These are phyloP conservation scores for Capreolus pygargus DNA, from an alignment of 2,113 vertebrate species.

Conservation along the genomic window DNA sequence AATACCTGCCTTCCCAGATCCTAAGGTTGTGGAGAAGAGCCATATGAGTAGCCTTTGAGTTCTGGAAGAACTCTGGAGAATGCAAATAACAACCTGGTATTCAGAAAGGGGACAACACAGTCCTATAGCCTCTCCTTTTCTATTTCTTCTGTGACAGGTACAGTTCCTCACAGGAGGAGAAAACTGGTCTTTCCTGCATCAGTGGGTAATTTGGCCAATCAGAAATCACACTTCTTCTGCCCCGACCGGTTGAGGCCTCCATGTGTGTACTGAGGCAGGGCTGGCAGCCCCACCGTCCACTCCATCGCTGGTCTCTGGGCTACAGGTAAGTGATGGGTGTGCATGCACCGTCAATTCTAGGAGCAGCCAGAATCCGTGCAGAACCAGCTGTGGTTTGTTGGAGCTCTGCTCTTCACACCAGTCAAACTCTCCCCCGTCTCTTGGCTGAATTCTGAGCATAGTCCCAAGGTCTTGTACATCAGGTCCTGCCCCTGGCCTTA, in stretches of 20 bases:
- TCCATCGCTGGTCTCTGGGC: neutral
- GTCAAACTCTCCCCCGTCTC: neutral
- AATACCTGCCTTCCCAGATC: neutral
- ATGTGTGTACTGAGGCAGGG: neutral
- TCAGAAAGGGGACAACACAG: neutral
- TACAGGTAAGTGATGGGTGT: neutral
- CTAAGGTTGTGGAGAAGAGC: neutral
- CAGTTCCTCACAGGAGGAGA: neutral
- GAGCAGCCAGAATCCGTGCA: neutral
- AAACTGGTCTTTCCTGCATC: neutral
- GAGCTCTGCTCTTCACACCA: neutral
- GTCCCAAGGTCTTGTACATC: neutral
- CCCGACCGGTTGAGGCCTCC: accelerated
- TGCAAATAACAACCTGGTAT: neutral
- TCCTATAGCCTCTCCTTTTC: neutral
- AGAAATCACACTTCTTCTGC: neutral
- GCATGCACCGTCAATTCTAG: neutral
- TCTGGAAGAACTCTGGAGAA: slow-evolving; percentile 11
- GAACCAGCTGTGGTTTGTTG: neutral
- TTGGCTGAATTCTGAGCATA: neutral
- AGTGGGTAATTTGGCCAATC: neutral
- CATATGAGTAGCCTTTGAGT: neutral
- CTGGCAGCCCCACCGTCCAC: accelerated
- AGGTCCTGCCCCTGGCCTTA: neutral
- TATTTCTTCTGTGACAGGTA: slow-evolving; percentile 9